Evolutionary conservation across 2,113 vertebrate genomes (phyloP), one percentile per base, ranked within the genome.

Genomic region (Solea solea): DNA sequence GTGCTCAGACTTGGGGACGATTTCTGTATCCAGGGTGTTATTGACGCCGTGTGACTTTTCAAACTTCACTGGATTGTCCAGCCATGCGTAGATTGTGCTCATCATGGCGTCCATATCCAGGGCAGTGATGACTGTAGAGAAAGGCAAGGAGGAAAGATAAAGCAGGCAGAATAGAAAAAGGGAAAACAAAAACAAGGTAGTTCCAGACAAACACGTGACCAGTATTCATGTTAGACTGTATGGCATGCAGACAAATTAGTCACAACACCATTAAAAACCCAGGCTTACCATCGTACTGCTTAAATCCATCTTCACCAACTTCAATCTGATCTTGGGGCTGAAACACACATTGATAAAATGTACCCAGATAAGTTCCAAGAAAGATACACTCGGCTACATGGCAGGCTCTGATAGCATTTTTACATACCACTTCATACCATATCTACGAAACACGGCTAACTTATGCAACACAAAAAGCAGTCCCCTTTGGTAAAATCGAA

Each of bases 291-390:
- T 99, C 97, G 54, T 98, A 99, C 93, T 98, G 97, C 89, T 98
- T 98, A 94, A 98, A 99, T 86, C 97, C 97, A 93, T 97, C 96
- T 94, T 97, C 96, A 86, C 84, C 94, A 91, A 98, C 93, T 88
- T 94, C 90, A 92, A 98, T 98, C 93, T 99, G 95, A 93, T 98
- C 97, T 86, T 98, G 97, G 86, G 97, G 96, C 97, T 99, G 95
- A 95, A 98, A 97, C 82, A 95, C 91, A 79, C 78, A 93, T 65
- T 69, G 88, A 92, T 92, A 80, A 93, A 86, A 93, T 91, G 91
- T 92, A 92, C 91, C 89, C 83, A 75, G 80, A 91, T 91, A 92
- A 89, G 90, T 88, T 84, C 89, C 76, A 91, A 87, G 76, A 79
- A 52, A 72, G 61, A 91, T 89, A 82, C 69, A 82, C 78, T 69